Conservation (phyloP, 2,113 vertebrate genomes). For the Marmota flaviventris region DNA sequence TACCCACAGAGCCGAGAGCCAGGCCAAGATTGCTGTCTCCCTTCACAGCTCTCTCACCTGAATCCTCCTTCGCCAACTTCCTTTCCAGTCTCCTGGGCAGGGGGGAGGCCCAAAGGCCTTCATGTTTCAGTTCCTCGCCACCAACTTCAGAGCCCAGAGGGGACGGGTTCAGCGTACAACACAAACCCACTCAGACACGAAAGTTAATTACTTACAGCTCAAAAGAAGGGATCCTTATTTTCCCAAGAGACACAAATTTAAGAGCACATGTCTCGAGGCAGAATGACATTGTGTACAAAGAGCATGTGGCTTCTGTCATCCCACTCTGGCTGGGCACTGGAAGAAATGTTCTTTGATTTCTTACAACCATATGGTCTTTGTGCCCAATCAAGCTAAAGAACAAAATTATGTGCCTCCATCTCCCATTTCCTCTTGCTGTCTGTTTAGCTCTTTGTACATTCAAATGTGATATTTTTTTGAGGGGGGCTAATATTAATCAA, state of each 20-base stretch:
- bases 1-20: neutral
- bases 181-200: neutral
- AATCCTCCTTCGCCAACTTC: neutral
- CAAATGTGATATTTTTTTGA: neutral
- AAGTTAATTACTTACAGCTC: neutral
- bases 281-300: neutral
- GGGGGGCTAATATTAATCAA: neutral
- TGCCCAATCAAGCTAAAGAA: neutral
- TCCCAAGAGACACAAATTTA: constrained; percentile 22
- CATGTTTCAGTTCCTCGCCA: neutral
- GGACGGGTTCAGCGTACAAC: neutral
- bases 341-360: neutral
- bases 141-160: neutral
- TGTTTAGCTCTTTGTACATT: neutral
- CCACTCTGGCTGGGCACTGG: neutral
- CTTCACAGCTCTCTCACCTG: neutral
- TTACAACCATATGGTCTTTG: neutral
- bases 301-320: neutral
- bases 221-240: constrained; percentile 36
- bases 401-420: neutral
- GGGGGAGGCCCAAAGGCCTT: neutral
- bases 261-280: neutral
- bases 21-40: neutral
- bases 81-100: neutral
- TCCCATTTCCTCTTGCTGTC: neutral